Evolutionary conservation across 2,888 invertebrate species (phyloP), one percentile per base, ranked within the genome.

Genomic region (Rhagonycha lutea): DNA sequence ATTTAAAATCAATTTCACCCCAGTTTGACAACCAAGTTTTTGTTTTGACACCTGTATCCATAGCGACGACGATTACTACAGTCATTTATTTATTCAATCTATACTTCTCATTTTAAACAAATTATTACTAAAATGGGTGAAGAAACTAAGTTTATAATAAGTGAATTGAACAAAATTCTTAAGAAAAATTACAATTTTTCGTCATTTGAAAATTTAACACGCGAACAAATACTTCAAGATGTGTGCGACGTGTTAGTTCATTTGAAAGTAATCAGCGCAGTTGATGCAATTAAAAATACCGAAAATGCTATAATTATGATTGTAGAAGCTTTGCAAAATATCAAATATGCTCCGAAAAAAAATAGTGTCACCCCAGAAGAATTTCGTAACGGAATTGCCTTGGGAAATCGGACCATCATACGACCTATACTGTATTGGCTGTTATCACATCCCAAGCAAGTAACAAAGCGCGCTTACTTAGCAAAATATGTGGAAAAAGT

Each of bases 391-490:
- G 81, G 81, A 8, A 68, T 83, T 14, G 75, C 79, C 3, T 67
- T 68, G 18, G 96, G 96, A 14, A 94, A 95, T 80, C 91, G 94
- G 69, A 90, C 91, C 80, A 91, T 93, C 0, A 90, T 96, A 70
- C 93, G 95, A 85, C 93, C 94, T 11, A 93, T 95, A 72, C 86
- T 97, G 70, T 91, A 93, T 86, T 97, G 96, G 95, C 89, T 96
- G 9, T 89, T 97, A 23, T 90, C 91, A 12, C 92, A 94, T 81
- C 90, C 92, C 75, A 92, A 93, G 2, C 92, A 94, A 80, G 92
- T 95, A 28, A 93, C 93, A 85, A 95, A 95, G 83, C 90, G 96
- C 71, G 95, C 95, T 0, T 97, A 97, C 88, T 90, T 97, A 70
- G 94, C 96, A n/a, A 92, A 90, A 69, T 83, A 79, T 76, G 83